A percentile compares a stretch with the other conserved stretches of the same genome.
Conservation (phyloP, 2,113 vertebrate species). For the Percina caprodes region DNA sequence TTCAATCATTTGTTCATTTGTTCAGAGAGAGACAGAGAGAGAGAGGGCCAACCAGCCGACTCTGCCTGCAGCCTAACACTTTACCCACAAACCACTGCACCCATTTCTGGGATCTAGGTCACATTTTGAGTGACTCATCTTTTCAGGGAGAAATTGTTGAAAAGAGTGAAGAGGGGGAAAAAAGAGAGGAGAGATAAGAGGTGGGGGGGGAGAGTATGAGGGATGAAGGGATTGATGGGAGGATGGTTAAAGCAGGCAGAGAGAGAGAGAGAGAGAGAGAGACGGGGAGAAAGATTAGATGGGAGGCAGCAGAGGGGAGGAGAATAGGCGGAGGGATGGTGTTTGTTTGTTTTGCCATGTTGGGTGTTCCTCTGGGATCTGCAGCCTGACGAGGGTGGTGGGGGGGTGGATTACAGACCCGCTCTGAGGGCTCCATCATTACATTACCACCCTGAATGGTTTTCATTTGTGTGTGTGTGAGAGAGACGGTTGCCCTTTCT, state of each 20-base stretch:
- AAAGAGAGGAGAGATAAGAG: background rate
- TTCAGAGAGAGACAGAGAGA: background rate
- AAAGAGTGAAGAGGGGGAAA: background rate
- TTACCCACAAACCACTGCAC: slow-evolving; percentile 72
- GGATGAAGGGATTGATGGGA: slow-evolving; percentile 15
- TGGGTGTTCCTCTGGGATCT: slow-evolving; percentile 68
- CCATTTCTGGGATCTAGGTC: slow-evolving; percentile 72
- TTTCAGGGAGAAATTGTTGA: slow-evolving; percentile 48
- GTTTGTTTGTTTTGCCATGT: slow-evolving; percentile 74
- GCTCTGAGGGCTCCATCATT: slow-evolving; percentile 65
- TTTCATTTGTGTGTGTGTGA: background rate
- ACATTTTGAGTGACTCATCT: slow-evolving; percentile 74
- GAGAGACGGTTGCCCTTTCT: slow-evolving; percentile 32
- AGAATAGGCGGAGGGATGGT: slow-evolving; percentile 24
- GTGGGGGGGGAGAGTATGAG: background rate
- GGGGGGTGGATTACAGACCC: slow-evolving; percentile 55
- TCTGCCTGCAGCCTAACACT: slow-evolving; percentile 45
- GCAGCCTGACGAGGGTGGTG: slow-evolving; percentile 17
- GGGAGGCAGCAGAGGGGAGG: slow-evolving; percentile 19
- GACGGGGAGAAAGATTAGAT: background rate
- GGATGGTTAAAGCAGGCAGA: slow-evolving; percentile 19
- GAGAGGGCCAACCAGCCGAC: background rate
- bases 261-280: background rate
- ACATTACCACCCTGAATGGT: slow-evolving; percentile 51
- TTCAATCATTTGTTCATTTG: background rate